phyloP scores from a whole-genome alignment of 2,113 vertebrate genomes.

The Tetrax tetrax region DNA sequence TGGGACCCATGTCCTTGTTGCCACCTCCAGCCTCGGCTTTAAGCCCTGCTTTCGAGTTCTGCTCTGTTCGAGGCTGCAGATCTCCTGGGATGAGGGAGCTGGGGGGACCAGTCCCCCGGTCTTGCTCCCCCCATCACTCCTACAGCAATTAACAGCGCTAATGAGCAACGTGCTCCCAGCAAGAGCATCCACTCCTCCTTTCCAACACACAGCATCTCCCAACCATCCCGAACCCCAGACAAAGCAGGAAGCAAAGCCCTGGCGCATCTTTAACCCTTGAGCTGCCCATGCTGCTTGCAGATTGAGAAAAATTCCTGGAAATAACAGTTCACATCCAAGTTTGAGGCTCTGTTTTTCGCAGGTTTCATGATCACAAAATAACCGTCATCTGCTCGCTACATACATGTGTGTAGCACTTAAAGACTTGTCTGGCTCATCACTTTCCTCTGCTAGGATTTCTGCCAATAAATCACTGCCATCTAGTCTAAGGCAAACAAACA shows the following conservation, averaged over 20 bases:
- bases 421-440: conserved; percentile 23
- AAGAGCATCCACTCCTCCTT: not conserved
- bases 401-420: not conserved
- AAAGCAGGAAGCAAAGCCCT: not conserved
- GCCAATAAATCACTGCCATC: conserved; percentile 44
- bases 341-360: not conserved
- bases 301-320: not conserved
- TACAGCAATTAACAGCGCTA: not conserved
- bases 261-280: not conserved
- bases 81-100: not conserved
- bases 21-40: not conserved
- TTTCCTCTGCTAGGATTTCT: conserved; percentile 13
- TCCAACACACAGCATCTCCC: not conserved
- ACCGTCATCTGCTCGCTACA: not conserved
- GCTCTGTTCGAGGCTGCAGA: not conserved
- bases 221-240: not conserved
- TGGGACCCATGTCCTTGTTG: not conserved
- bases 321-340: not conserved
- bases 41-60: not conserved
- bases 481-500: conserved; percentile 33
- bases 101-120: not conserved
- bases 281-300: not conserved
- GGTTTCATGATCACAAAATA: not conserved
- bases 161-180: not conserved
- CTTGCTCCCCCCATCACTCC: not conserved